Evolutionary conservation across 2,113 vertebrate genomes (phyloP), one percentile per base, ranked within the genome.

Genomic region (Prietella phreatophila): DNA sequence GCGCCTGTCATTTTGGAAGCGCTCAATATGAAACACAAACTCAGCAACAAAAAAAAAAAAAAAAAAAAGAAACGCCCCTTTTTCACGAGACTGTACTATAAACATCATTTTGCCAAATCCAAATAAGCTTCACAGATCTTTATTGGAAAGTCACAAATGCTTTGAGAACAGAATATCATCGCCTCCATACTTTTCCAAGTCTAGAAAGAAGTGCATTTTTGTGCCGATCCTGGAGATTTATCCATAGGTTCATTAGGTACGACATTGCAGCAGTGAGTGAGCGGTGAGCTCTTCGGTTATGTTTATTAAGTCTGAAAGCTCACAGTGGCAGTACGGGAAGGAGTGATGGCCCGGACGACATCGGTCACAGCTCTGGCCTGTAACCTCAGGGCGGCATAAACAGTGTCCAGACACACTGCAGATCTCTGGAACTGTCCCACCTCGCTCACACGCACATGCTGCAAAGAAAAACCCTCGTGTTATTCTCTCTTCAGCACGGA

Each of bases 291-390:
- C 22, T 25, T 56, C 20, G 53, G 30, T 60, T 56, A 61, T 22
- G 56, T 82, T 82, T 61, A 50, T 83, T 20, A 50, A 55, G 47
- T 33, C 58, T 27, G 53, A 42, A 65, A 73, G 63, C 95, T 96
- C 91, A 98, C 97, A 95, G 90, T 92, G 91, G 89, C 97, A 99
- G 85, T 89, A 87, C 25, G 97, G 97, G 89, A 97, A 98, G 0
- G 95, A 96, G 89, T 96, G 93, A 91, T 94, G 94, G 42, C 96
- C 96, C 9, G 61, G 87, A 55, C 42, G 93, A 91, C 97, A 99
- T 87, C 87, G 90, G 1, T 97, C 96, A 82, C 97, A 98, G 1
- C 33, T 92, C 89, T 88, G 73, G 27, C 97, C 97, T 61, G 92
- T 82, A 0, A 97, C 94, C 7, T 92, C 93, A 0, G 89, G 86